Conservation (phyloP, 1,140 invertebrate genomes). For the Trichonephila inaurata region DNA sequence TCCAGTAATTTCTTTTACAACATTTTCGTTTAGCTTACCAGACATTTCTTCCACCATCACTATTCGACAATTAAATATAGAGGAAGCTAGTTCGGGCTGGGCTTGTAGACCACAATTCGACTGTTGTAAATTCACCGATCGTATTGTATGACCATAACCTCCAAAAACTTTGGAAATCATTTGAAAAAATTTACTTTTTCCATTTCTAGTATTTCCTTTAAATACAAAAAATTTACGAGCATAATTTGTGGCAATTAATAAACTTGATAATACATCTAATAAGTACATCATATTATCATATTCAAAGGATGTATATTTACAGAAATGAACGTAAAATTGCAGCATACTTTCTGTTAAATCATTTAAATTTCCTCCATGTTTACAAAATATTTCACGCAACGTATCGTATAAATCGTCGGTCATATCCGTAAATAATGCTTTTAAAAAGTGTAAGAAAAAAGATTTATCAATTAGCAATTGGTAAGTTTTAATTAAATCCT, state of each 20-base stretch:
- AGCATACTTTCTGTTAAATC: background rate
- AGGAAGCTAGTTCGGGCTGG: conserved; percentile 27
- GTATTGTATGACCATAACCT: background rate
- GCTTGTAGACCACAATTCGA: background rate
- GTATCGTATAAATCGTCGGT: conserved; percentile 22
- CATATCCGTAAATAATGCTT: background rate
- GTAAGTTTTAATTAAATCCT: background rate
- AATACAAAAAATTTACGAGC: background rate
- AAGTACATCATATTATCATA: background rate
- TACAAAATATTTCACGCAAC: background rate
- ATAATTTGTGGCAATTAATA: conserved; percentile 36
- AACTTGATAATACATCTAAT: conserved; percentile 10
- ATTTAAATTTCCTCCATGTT: background rate
- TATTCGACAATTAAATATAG: conserved; percentile 2
- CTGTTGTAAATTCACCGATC: background rate
- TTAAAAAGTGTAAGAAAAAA: conserved; percentile 6
- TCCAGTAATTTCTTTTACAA: conserved; percentile 38
- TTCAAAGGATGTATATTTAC: conserved; percentile 29
- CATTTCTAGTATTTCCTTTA: conserved; percentile 2
- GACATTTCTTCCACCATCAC: background rate
- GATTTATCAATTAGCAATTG: background rate
- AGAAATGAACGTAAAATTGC: conserved; percentile 31
- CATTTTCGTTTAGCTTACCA: background rate
- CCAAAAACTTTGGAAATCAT: conserved; percentile 24
- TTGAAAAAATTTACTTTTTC: conserved; percentile 46